These are phyloP conservation scores for Drosophila nr. perissopoda DNA, from an alignment of 2,888 invertebrate species.

Conservation along the genomic window DNA sequence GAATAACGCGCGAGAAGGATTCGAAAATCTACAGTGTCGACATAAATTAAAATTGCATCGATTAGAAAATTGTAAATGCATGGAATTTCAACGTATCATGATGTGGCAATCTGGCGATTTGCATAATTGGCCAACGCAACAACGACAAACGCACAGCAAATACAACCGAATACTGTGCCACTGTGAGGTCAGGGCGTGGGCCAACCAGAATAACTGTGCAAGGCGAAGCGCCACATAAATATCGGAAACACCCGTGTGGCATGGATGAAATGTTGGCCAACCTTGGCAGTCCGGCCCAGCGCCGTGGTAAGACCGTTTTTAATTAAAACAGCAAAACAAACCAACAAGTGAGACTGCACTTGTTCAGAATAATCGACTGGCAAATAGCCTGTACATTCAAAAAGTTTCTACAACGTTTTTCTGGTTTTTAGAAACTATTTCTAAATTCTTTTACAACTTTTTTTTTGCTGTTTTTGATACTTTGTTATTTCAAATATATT, in stretches of 20 bases:
- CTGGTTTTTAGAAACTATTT: background rate
- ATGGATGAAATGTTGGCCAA: slow-evolving; percentile 20
- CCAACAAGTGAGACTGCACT: slow-evolving; percentile 24
- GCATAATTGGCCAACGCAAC: slow-evolving; percentile 76
- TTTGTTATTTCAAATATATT: background rate
- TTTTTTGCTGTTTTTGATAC: background rate
- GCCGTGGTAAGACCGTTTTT: slow-evolving; percentile 45
- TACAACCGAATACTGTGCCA: slow-evolving; percentile 14
- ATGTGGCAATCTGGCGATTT: slow-evolving; percentile 80
- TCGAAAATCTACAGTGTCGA: slow-evolving; percentile 44
- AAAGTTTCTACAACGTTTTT: background rate
- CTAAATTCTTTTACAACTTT: background rate
- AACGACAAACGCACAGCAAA: slow-evolving; percentile 65
- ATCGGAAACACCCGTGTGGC: slow-evolving; percentile 38
- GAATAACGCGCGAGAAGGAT: slow-evolving; percentile 2
- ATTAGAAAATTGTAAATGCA: slow-evolving; percentile 84
- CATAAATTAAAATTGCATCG: slow-evolving; percentile 84
- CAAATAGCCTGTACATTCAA: slow-evolving; percentile 14
- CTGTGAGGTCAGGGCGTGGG: slow-evolving; percentile 10
- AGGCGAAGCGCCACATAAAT: slow-evolving; percentile 59
- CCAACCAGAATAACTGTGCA: slow-evolving; percentile 10
- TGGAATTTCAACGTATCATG: slow-evolving; percentile 79
- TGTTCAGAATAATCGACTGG: background rate
- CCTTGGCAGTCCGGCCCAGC: slow-evolving; percentile 20
- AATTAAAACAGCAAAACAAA: slow-evolving; percentile 63